phyloP scores from a whole-genome alignment of 35 echinoderm and acorn worm genomes.

The Anneissia japonica region DNA sequence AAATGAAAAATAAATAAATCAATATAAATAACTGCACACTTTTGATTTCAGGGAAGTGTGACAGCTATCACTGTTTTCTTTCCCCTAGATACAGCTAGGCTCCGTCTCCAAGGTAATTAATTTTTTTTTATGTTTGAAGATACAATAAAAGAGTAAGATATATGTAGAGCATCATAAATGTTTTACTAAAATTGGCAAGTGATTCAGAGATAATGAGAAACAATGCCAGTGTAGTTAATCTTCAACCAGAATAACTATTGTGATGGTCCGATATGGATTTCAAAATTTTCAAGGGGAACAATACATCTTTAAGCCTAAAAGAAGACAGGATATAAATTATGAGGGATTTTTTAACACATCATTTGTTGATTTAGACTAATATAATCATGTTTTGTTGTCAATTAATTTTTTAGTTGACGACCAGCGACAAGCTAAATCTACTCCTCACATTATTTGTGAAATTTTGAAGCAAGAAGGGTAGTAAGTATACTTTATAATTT shows the following conservation, averaged over 20 bases:
- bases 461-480: constrained; percentile 79
- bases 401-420: constrained; percentile 66
- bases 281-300: background rate
- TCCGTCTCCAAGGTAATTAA: constrained; percentile 53
- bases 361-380: background rate
- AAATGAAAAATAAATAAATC: no score
- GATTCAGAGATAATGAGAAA: background rate
- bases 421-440: constrained; percentile 60
- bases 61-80: constrained; percentile 60
- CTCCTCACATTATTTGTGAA: constrained; percentile 66
- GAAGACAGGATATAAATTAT: background rate
- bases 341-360: background rate
- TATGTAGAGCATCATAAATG: no score
- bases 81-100: constrained; percentile 67
- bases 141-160: no score
- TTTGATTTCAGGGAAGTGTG: constrained; percentile 37
- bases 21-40: no score
- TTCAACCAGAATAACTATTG: no score
- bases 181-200: no score
- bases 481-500: constrained; percentile 43
- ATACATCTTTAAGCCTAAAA: background rate
- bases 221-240: background rate
- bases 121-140: background rate
- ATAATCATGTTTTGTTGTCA: background rate
- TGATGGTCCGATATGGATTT: background rate